Evolutionary conservation across 2,888 invertebrate species (phyloP), one percentile per base, ranked within the genome.

Genomic region (Spisula subtruncata): DNA sequence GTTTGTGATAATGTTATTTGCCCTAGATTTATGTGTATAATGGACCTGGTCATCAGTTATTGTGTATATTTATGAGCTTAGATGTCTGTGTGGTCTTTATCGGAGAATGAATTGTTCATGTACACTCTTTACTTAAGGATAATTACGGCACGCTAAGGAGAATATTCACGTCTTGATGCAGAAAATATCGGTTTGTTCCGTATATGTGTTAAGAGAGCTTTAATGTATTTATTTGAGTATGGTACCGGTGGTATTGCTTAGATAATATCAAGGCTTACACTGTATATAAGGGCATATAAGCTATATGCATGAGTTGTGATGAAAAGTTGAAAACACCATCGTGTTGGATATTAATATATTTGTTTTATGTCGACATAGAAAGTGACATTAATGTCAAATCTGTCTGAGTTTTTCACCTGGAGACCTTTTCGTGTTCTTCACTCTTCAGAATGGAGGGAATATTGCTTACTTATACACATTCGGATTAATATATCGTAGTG

Each of bases 231-330:
- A 4, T n/a, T n/a, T n/a, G n/a, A n/a, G n/a, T n/a, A n/a, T n/a
- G 6, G 56, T 56, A 56, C n/a, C 56, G 18, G 5, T 1, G 20
- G 60, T 66, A n/a, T 66, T 66, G n/a, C 60, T 66, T 41, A 41
- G 41, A 41, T 41, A 25, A 25, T n/a, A n/a, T n/a, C n/a, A n/a
- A n/a, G n/a, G 25, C 25, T 66, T 66, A 10, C 8, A 25, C 25
- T 25, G 32, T 32, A 32, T 75, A 32, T 1, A 18, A 75, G 75
- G 75, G 18, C 75, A 18, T 75, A 71, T 5, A 71, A n/a, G 25
- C 10, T 71, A 25, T 75, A 75, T 75, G 75, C 75, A 75, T 75
- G 75, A 75, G 75, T 75, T 32, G 75, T 75, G 75, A 75, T 75
- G 29, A 14, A 75, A 75, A 75, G 75, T 35, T 75, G 29, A 14